Percentiles rank a stretch among this genome's conserved stretches.
Evolutionary conservation across 2,888 invertebrate species (phyloP).

Genomic region (Caenorhabditis virilis): DNA sequence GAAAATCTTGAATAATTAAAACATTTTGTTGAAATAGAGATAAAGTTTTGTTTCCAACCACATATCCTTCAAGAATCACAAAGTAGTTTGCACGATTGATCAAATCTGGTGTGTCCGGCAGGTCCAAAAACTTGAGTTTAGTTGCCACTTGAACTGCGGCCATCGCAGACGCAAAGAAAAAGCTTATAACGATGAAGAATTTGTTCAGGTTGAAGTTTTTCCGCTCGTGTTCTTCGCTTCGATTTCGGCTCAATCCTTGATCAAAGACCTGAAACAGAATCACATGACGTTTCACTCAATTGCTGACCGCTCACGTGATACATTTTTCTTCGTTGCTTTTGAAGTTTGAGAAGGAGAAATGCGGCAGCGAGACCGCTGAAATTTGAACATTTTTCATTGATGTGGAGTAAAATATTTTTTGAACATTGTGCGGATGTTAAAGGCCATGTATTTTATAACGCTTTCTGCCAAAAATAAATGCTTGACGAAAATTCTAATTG

Average conservation of each 20-base stretch:
- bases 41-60: conserved; percentile 12
- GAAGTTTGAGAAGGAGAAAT: conserved; percentile 42
- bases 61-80: conserved; percentile 45
- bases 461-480: no score
- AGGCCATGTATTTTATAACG: no score
- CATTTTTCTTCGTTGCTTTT: conserved; percentile 47
- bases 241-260: conserved; percentile 43
- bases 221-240: conserved; percentile 43
- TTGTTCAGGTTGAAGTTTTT: conserved; percentile 47
- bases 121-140: conserved; percentile 36
- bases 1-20: conserved; percentile 32
- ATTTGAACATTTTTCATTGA: background rate
- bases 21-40: no score
- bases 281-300: background rate
- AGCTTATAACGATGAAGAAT: conserved; percentile 43
- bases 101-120: conserved; percentile 46
- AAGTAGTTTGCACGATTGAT: conserved; percentile 39
- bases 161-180: conserved; percentile 42
- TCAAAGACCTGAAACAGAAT: conserved; percentile 37
- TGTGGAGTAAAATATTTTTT: no score
- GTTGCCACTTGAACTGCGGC: conserved; percentile 46
- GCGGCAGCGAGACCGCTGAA: conserved; percentile 47
- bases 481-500: no score
- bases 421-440: no score
- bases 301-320: conserved; percentile 37